phyloP scores from a whole-genome alignment of 2,113 vertebrate species.

The Mesitornis unicolor region DNA sequence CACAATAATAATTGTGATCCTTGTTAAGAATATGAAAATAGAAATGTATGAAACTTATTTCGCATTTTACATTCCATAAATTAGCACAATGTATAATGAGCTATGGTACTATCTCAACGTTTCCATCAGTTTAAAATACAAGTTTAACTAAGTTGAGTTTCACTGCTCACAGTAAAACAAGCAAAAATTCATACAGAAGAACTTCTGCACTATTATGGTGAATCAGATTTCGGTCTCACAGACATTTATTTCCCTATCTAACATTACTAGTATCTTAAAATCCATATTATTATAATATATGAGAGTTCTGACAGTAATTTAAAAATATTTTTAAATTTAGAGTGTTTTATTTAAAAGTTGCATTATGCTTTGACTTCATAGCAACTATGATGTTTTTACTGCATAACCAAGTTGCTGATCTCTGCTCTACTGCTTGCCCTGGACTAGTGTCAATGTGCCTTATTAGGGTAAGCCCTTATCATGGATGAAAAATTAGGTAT shows the following conservation, averaged over 20 bases:
- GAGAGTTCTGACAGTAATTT: not conserved
- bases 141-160: slow-evolving; percentile 1
- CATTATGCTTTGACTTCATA: fast-evolving
- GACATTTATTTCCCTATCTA: not conserved
- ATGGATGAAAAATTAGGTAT: not conserved
- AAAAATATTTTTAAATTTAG: not conserved
- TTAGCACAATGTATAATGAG: not conserved
- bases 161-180: not conserved
- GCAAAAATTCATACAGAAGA: not conserved
- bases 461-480: not conserved
- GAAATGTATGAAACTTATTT: not conserved
- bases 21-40: slow-evolving; percentile 51
- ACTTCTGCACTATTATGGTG: not conserved
- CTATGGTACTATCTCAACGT: not conserved
- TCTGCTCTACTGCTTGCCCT: not conserved
- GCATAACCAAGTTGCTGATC: not conserved
- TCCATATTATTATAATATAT: not conserved
- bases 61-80: slow-evolving; percentile 38
- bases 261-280: not conserved
- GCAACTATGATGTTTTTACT: not conserved
- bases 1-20: slow-evolving; percentile 7
- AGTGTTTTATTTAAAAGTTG: fast-evolving
- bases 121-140: slow-evolving; percentile 33
- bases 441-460: not conserved
- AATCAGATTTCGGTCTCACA: not conserved